These are phyloP conservation scores for Chelon auratus DNA, from an alignment of 2,797 vertebrate species.

Conservation along the genomic window DNA sequence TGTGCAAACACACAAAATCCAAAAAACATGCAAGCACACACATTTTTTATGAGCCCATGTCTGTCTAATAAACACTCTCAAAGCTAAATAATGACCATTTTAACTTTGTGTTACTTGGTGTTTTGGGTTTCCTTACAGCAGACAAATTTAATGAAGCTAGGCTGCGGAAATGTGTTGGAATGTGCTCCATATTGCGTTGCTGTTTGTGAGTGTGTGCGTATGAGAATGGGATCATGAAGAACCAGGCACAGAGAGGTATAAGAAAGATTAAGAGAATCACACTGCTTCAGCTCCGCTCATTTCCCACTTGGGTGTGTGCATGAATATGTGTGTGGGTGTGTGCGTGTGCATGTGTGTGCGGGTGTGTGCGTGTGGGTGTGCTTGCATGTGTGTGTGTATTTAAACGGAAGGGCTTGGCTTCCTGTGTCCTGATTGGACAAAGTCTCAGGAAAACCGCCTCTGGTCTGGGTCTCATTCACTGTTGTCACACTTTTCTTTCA, in stretches of 20 bases:
- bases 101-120: conserved; percentile 36
- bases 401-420: conserved; percentile 78
- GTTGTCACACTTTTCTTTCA: conserved; percentile 59
- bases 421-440: conserved; percentile 76
- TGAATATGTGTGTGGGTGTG: conserved; percentile 30
- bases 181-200: conserved; percentile 27
- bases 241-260: conserved; percentile 57
- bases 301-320: conserved; percentile 47
- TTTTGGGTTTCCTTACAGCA: conserved; percentile 40
- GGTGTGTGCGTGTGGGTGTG: too few relatives aligned
- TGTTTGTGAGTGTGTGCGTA: conserved; percentile 21
- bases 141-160: conserved; percentile 34
- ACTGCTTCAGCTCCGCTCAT: conserved; percentile 42
- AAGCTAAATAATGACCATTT: conserved; percentile 43
- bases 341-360: conserved; percentile 1
- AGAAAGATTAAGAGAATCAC: conserved; percentile 59
- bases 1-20: not conserved
- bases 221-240: conserved; percentile 33
- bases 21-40: conserved; percentile 26
- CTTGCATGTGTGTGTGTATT: conserved; percentile 7
- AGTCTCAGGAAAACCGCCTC: conserved; percentile 69
- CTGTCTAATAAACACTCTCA: conserved; percentile 32
- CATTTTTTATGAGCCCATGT: conserved; percentile 31
- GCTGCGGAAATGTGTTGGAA: conserved; percentile 37
- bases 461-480: conserved; percentile 51